Evolutionary conservation across 2,888 invertebrate species (phyloP).

Genomic region (Pilophorus perplexus): DNA sequence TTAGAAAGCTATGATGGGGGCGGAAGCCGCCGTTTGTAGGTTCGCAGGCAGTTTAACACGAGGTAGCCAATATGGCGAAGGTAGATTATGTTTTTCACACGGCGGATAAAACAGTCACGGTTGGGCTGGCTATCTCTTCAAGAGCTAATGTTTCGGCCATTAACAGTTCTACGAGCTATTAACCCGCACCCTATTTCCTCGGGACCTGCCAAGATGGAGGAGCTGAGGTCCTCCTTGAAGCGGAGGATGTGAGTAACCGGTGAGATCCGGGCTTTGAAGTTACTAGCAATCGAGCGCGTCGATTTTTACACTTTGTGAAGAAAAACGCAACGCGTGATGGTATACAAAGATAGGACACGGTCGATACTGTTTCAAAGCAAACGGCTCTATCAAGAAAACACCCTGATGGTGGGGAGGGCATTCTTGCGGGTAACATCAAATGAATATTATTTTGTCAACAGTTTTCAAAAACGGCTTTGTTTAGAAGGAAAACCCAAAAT

Average conservation of each 20-base stretch:
- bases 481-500: too few relatives aligned
- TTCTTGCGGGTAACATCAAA: too few relatives aligned
- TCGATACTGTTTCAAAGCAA: too few relatives aligned
- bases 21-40: slow-evolving; percentile 36
- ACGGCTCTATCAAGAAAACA: too few relatives aligned
- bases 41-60: slow-evolving; percentile 37
- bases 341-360: too few relatives aligned
- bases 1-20: slow-evolving; percentile 17
- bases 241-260: background rate
- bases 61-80: slow-evolving; percentile 37
- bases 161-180: slow-evolving; percentile 41
- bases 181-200: slow-evolving; percentile 1
- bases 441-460: too few relatives aligned
- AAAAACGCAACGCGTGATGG: too few relatives aligned
- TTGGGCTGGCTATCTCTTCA: slow-evolving; percentile 32
- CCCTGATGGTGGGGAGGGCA: too few relatives aligned
- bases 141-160: slow-evolving; percentile 40
- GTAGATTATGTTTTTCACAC: slow-evolving; percentile 38
- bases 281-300: background rate
- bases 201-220: slow-evolving; percentile 22
- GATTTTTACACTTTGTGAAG: too few relatives aligned
- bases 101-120: slow-evolving; percentile 34
- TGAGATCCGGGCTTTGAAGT: slow-evolving; percentile 10
- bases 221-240: background rate
- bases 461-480: too few relatives aligned